Evolutionary conservation across 2,888 invertebrate genomes (phyloP), one percentile per base, ranked within the genome.

Genomic region (Melanargia galathea): DNA sequence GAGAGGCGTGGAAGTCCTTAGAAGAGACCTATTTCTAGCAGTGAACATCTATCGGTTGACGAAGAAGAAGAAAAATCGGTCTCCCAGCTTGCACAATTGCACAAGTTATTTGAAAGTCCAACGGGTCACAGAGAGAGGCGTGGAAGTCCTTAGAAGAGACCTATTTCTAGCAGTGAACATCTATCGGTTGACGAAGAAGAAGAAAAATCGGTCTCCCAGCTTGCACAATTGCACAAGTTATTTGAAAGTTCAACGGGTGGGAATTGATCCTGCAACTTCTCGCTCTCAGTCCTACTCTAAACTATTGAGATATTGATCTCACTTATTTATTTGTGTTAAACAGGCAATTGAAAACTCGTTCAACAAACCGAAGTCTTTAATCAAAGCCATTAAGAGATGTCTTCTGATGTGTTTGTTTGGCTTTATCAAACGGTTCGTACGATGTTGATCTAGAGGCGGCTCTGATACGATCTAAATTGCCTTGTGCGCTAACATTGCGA

Each of bases 391-490:
- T 30, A 40, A 49, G 49, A 43, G 48, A n/a, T 43, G 33, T 60
- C 30, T 59, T 40, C 57, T 22, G 51, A 56, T 62, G 20, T 66
- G 60, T 64, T 62, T 67, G 61, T 64, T 33, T 56, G 30, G n/a
- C 30, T 51, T 62, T 57, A 67, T 64, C 52, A 62, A 52, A 56
- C 52, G 35, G 49, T 51, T 40, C 62, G 59, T 48, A 51, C 62
- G 43, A 62, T 62, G 66, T 62, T 64, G 64, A 58, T 64, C 62
- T 64, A 62, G 64, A 64, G 59, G 56, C 49, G 55, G 45, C 55
- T 56, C 59, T 56, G 62, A 64, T 64, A 57, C 62, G 59, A 60
- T 60, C 64, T 57, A 67, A 64, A 67, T 67, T 67, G 59, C 62
- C 62, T 67, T 67, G 62, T 67, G 33, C 60, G 56, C 30, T 51